Base-by-base conservation (phyloP, 2,888 invertebrate genomes). In the Nomada hirtipes region DNA sequence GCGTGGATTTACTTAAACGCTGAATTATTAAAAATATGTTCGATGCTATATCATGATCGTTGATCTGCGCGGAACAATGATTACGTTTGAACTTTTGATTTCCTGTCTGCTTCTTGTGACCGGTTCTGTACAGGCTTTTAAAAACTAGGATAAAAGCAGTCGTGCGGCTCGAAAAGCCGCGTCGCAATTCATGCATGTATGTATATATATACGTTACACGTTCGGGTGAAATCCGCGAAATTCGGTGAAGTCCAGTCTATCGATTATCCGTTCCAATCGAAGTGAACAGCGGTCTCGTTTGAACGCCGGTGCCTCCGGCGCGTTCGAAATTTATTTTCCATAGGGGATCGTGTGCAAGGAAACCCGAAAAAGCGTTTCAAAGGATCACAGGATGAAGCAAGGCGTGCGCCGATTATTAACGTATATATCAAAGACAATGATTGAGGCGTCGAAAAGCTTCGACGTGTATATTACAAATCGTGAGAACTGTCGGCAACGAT, bases 381-480 rank as follows among this genome's bases (percentile, higher is more conserved):
- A 42, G 73, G 67, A 63, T 75, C 65, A 67, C 69, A 63, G 61
- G 80, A 52, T 36, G 59, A 81, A 78, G 60, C 71, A 47, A 72
- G 72, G 72, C 61, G 50, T 60, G 60, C 47, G 57, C 36, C 63
- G 71, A 67, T 61, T 67, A 47, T 75, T 57, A 13, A 9, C 44
- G 63, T 53, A 65, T 44, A 70, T 65, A 65, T 73, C 73, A 59
- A 73, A 42, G 70, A 76, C 42, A 75, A 78, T 69, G 83, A 61
- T 75, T 63, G 70, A 76, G 52, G 76, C 60, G 69, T 69, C 60
- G 60, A 70, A 47, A 73, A 47, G 15, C 2, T 78, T 76, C 72
- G 72, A 61, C 72, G 20, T 70, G 50, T 83, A 77, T 83, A 82
- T 83, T 82, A 83, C 82, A 83, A 82, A 70, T 70, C 18, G 75